phyloP scores from a whole-genome alignment of 2,113 vertebrate species.

The Pogonocichla stellata region DNA sequence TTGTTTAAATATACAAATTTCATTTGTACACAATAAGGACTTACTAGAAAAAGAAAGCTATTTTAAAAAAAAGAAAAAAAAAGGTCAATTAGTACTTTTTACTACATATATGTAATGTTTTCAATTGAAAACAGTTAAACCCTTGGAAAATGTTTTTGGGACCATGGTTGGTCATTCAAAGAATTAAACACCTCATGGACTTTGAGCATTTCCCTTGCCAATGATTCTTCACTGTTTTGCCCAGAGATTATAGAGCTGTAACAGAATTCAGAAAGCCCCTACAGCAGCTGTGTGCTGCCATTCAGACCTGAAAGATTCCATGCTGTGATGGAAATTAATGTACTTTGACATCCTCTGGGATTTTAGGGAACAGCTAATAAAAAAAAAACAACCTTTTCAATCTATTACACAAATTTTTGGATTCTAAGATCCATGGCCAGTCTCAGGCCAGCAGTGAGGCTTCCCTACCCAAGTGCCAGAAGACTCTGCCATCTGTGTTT shows the following conservation, averaged over 20 bases:
- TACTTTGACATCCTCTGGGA: conserved; percentile 89
- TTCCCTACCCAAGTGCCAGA: background rate
- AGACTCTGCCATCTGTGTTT: background rate
- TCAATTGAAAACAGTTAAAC: background rate
- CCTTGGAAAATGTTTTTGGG: background rate
- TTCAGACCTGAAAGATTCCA: conserved; percentile 90
- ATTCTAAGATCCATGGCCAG: background rate
- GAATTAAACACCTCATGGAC: conserved; percentile 74
- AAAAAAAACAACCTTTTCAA: conserved; percentile 82
- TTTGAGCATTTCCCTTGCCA: conserved; percentile 79
- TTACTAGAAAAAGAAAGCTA: background rate
- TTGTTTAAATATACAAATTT: background rate
- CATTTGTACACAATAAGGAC: background rate
- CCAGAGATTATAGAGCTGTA: conserved; percentile 82
- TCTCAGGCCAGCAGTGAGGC: background rate
- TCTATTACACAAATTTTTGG: conserved; percentile 40
- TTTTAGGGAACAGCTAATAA: conserved; percentile 82
- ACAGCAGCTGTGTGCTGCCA: conserved; percentile 88
- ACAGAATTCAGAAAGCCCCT: conserved; percentile 81
- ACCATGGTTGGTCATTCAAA: conserved; percentile 47
- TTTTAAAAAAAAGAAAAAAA: background rate
- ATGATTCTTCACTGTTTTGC: conserved; percentile 69
- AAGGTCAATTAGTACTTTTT: background rate
- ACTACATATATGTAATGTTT: background rate
- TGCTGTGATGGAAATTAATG: conserved; percentile 93